phyloP scores from a whole-genome alignment of 1,140 invertebrate genomes.

The Neomicropteryx cornuta region DNA sequence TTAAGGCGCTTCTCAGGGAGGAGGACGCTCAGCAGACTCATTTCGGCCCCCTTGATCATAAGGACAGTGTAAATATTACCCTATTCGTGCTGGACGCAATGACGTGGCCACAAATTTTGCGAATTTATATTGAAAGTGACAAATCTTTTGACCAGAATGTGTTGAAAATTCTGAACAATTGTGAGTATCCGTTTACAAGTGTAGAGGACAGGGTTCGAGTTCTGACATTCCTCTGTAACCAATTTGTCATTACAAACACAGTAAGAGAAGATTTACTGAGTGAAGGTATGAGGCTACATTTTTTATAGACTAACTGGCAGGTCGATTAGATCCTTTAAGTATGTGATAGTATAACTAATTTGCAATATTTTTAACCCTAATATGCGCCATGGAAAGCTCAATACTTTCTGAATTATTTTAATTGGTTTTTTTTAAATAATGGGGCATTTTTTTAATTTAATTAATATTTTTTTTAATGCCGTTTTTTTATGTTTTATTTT shows the following conservation, averaged over 20 bases:
- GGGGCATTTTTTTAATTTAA: background rate
- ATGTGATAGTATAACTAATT: no score
- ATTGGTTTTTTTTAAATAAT: background rate
- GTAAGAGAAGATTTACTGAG: slow-evolving; percentile 86
- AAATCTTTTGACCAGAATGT: slow-evolving; percentile 63
- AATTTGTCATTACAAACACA: slow-evolving; percentile 87
- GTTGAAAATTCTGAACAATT: slow-evolving; percentile 54
- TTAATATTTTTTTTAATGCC: no score
- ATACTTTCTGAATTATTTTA: background rate
- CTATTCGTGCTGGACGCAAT: slow-evolving; percentile 86
- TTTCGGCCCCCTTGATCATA: slow-evolving; percentile 91
- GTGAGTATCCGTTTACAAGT: slow-evolving; percentile 82
- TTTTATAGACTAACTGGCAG: no score
- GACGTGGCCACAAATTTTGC: slow-evolving; percentile 88
- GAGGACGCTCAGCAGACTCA: slow-evolving; percentile 91
- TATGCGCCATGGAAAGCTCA: slow-evolving; percentile 1
- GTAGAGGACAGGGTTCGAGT: slow-evolving; percentile 77
- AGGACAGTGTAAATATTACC: slow-evolving; percentile 90
- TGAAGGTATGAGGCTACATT: slow-evolving; percentile 58
- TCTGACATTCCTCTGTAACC: slow-evolving; percentile 84
- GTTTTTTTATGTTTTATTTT: no score
- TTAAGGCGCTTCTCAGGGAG: slow-evolving; percentile 85
- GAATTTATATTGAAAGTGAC: slow-evolving; percentile 83
- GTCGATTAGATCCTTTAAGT: no score
- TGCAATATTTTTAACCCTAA: no score